phyloP scores from a whole-genome alignment of 2,888 invertebrate species.

The Parnassius apollo region DNA sequence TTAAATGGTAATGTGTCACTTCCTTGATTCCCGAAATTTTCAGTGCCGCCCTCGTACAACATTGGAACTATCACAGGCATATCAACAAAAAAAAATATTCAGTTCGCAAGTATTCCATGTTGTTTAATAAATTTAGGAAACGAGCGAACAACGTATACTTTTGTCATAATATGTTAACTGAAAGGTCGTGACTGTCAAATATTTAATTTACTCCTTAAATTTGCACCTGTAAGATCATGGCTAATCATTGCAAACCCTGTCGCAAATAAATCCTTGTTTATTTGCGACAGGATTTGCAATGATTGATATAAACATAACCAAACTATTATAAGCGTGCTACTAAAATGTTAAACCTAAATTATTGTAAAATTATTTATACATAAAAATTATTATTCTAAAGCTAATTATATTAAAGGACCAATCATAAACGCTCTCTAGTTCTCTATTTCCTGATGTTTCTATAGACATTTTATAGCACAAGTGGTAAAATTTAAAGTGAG shows the following conservation, averaged over 20 bases:
- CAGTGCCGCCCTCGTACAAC: no score
- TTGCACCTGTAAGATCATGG: slow-evolving; percentile 30
- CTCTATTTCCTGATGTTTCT: slow-evolving; percentile 13
- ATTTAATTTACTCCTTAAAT: slow-evolving; percentile 36
- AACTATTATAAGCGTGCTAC: slow-evolving; percentile 27
- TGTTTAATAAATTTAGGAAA: neutral
- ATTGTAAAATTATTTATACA: slow-evolving; percentile 26
- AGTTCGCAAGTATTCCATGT: no score
- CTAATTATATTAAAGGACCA: slow-evolving; percentile 1
- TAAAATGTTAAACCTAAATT: slow-evolving; percentile 26
- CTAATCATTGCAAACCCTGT: slow-evolving; percentile 35
- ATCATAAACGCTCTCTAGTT: slow-evolving; percentile 3
- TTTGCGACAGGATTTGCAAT: no score
- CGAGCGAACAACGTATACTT: neutral
- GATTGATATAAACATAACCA: slow-evolving; percentile 30
- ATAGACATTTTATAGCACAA: no score
- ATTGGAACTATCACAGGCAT: no score
- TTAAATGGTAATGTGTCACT: no score
- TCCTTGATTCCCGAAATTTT: no score
- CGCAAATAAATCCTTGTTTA: slow-evolving; percentile 25
- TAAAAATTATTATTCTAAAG: slow-evolving; percentile 12
- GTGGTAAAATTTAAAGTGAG: no score
- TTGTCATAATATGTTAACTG: slow-evolving; percentile 30
- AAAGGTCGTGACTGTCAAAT: slow-evolving; percentile 41
- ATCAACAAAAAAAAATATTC: no score